A percentile compares a stretch with the other conserved stretches of the same genome.
Evolutionary conservation across 1,140 invertebrate species (phyloP).

Genomic region (Saxidomus purpurata): DNA sequence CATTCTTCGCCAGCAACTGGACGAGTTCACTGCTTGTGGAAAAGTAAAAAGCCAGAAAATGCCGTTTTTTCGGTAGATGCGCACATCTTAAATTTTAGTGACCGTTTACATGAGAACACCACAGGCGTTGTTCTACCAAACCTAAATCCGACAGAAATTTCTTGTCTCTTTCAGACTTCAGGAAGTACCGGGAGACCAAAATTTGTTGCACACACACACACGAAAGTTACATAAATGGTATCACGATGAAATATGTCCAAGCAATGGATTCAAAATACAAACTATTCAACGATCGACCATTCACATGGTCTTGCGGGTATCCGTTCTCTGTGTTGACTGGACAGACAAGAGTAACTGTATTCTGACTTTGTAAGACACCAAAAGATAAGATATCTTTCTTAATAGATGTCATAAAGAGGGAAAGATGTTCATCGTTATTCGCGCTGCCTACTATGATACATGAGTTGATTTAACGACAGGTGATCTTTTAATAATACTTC

Average conservation of each 20-base stretch:
- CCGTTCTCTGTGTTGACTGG: too few relatives aligned
- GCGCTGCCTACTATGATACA: too few relatives aligned
- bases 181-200: constrained; percentile 34
- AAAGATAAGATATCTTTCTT: too few relatives aligned
- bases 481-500: too few relatives aligned
- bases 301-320: too few relatives aligned
- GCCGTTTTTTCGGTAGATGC: background rate
- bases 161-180: background rate
- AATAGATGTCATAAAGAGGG: too few relatives aligned
- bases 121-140: background rate
- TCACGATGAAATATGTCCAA: background rate
- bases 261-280: background rate
- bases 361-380: too few relatives aligned
- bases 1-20: background rate
- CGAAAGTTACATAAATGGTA: background rate
- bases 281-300: too few relatives aligned
- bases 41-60: background rate
- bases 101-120: background rate
- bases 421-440: too few relatives aligned
- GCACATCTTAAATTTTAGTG: background rate
- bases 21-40: background rate
- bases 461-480: too few relatives aligned
- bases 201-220: background rate
- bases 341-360: too few relatives aligned
- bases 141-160: background rate